Evolutionary conservation across 2,113 vertebrate species (phyloP), one percentile per base, ranked within the genome.

Genomic region (Anoplopoma fimbria): DNA sequence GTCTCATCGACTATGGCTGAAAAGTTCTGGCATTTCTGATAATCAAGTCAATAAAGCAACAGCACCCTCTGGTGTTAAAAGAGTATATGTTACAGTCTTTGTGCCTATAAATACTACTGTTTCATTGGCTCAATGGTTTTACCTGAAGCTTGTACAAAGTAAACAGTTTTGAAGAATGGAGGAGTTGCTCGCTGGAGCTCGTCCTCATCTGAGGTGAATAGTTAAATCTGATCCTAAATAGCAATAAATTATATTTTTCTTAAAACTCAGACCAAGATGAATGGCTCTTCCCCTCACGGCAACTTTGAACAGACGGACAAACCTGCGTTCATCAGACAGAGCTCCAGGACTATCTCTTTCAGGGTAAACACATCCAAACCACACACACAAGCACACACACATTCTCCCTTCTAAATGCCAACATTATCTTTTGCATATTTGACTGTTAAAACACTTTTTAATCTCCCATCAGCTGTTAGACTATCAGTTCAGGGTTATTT

Each of bases 271-370:
- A 77, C 57, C 34, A 29, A 31, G 62, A 69, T 67, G 65, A 87
- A 85, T 69, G 87, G 36, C 33, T 80, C 90, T n/a, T 53, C 91
- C 3, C 55, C 84, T 65, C 55, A 69, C 8, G 51, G 25, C 64
- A 89, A 74, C 74, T 77, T 79, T 64, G 86, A 92, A 79, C 82
- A 86, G n/a, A 79, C 87, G 1, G 4, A 77, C 51, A 96, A 94
- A 92, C 96, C 93, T 53, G 95, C 95, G 27, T 96, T 99, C 61
- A 88, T 71, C 76, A 91, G 95, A 51, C 93, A 94, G 91, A 97
- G 95, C 89, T 93, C 96, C 75, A 96, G 97, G 89, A 97, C 97
- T 0, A 75, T 95, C 78, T 99, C 97, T 40, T 98, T 98, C 83
- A 95, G 96, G 96, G 98, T 99, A 94, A 96, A 95, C 27, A 69